Conservation (phyloP, 2,797 vertebrate genomes). For the Syndactyla subalaris region DNA sequence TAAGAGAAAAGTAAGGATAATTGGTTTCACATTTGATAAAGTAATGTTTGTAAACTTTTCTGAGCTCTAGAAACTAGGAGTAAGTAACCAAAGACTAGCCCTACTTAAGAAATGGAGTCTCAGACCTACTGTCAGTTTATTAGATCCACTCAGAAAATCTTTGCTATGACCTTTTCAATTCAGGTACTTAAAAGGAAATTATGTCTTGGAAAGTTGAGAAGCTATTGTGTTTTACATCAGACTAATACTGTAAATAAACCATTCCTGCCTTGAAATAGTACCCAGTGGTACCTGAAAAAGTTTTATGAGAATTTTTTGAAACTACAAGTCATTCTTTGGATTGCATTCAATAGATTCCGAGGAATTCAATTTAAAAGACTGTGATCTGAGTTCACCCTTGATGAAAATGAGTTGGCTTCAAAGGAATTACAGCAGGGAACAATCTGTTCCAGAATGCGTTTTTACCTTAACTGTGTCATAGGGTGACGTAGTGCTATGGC, state of each 20-base stretch:
- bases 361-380: neutral
- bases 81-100: neutral
- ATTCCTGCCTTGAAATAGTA: neutral
- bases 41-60: neutral
- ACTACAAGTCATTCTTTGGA: neutral
- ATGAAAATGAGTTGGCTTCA: slow-evolving; percentile 1
- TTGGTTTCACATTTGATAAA: neutral
- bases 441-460: neutral
- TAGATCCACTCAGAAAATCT: neutral
- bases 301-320: neutral
- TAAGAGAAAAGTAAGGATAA: neutral
- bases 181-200: neutral
- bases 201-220: neutral
- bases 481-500: neutral
- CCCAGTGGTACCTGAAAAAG: neutral
- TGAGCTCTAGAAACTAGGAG: accelerated
- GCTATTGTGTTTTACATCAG: neutral
- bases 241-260: neutral
- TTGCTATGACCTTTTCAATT: neutral
- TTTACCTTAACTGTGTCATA: neutral
- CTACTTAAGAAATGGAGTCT: neutral
- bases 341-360: slow-evolving; percentile 20
- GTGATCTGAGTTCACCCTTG: neutral
- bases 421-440: neutral
- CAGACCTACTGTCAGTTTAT: neutral